These are phyloP conservation scores for Phortica okadai DNA, from an alignment of 2,888 invertebrate species.

Conservation along the genomic window DNA sequence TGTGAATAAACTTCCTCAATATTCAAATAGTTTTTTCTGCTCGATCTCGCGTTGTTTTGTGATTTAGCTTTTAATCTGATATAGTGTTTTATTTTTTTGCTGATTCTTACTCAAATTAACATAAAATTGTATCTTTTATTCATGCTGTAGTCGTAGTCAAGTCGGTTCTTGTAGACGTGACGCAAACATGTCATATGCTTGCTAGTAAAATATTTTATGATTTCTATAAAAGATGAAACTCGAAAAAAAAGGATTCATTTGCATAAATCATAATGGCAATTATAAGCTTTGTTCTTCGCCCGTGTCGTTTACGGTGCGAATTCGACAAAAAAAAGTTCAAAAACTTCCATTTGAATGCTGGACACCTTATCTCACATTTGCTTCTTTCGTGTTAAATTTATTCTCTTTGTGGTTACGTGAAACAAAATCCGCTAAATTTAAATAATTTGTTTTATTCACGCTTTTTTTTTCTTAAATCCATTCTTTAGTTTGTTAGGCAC, in stretches of 20 bases:
- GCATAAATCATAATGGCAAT: slow-evolving; percentile 69
- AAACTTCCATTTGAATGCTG: neutral
- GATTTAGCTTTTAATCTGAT: slow-evolving; percentile 8
- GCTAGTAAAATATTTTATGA: slow-evolving; percentile 27
- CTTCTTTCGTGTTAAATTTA: slow-evolving; percentile 1
- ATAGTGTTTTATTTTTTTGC: neutral
- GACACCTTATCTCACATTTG: neutral
- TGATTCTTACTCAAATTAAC: slow-evolving; percentile 12
- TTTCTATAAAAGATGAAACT: slow-evolving; percentile 39
- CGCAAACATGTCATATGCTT: slow-evolving; percentile 19
- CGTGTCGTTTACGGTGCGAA: neutral
- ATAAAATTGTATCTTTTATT: slow-evolving; percentile 22
- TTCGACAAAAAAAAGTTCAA: neutral
- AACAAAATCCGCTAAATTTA: slow-evolving; percentile 20
- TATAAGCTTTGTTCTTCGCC: slow-evolving; percentile 44
- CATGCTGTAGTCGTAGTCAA: neutral
- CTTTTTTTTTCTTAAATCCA: neutral
- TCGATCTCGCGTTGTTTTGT: neutral
- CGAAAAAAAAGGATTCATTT: slow-evolving; percentile 58
- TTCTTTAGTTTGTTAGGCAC: neutral
- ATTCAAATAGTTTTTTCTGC: slow-evolving; percentile 11
- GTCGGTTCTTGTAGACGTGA: neutral
- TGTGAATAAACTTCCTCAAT: slow-evolving; percentile 31
- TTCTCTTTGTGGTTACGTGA: slow-evolving; percentile 1
- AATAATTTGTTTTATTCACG: slow-evolving; percentile 4